These are phyloP conservation scores for Brachionus rotundiformis DNA, from an alignment of 1,140 invertebrate genomes.

Conservation along the genomic window DNA sequence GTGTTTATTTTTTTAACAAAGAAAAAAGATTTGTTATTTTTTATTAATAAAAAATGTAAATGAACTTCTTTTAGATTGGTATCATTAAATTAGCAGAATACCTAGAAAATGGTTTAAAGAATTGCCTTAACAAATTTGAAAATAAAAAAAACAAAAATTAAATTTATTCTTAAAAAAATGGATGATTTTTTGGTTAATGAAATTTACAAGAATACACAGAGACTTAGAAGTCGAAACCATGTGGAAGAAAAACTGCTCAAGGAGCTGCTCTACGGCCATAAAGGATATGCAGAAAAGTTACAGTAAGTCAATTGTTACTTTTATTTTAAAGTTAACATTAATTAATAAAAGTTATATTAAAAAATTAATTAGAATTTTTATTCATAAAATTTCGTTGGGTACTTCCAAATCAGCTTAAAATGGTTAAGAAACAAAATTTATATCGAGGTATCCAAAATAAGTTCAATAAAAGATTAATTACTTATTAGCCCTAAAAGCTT, in stretches of 20 bases:
- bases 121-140: not conserved
- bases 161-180: conserved; percentile 48
- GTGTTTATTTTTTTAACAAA: not conserved
- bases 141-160: not conserved
- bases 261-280: conserved; percentile 15
- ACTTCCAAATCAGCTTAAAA: no score
- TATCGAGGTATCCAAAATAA: no score
- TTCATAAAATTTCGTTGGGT: no score
- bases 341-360: no score
- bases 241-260: conserved; percentile 46
- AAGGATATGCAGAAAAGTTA: conserved; percentile 34
- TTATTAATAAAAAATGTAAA: not conserved
- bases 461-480: no score
- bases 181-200: conserved; percentile 42
- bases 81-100: conserved; percentile 1
- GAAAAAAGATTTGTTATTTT: not conserved
- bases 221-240: conserved; percentile 2
- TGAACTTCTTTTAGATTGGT: conserved; percentile 11
- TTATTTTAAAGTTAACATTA: no score
- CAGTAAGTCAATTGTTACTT: conserved; percentile 7
- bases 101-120: not conserved
- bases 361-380: no score
- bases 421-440: no score
- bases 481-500: no score
- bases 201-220: conserved; percentile 47